These are phyloP conservation scores for Carettochelys insculpta DNA, from an alignment of 2,113 vertebrate species.

Conservation along the genomic window DNA sequence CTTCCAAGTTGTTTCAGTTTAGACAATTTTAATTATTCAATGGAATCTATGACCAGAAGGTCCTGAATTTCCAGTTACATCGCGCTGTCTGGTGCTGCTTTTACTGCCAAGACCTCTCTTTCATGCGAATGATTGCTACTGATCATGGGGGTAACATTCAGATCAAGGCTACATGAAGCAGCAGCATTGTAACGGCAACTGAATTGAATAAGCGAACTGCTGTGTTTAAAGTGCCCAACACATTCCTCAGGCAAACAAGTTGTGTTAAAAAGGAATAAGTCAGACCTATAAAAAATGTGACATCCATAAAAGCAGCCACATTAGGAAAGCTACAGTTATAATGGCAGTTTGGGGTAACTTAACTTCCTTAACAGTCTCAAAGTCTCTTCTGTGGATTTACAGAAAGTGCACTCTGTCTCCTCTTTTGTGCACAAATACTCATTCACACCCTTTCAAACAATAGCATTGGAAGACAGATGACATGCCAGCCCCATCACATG, in stretches of 20 bases:
- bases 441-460: not conserved
- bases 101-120: not conserved
- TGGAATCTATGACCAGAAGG: not conserved
- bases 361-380: not conserved
- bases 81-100: not conserved
- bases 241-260: not conserved
- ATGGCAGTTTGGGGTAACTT: not conserved
- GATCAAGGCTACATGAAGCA: not conserved
- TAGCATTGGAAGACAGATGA: not conserved
- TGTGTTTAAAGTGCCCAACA: not conserved
- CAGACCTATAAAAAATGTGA: not conserved
- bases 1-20: not conserved
- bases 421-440: not conserved
- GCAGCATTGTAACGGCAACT: not conserved
- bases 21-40: not conserved
- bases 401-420: not conserved
- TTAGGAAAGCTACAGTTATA: not conserved
- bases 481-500: not conserved
- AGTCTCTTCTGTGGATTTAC: not conserved
- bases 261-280: not conserved
- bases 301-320: not conserved
- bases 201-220: not conserved
- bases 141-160: not conserved
- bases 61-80: not conserved
- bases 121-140: not conserved